A percentile compares a stretch with the other conserved stretches of the same genome.
Conservation (phyloP, 2,113 vertebrate species). For the Hemiscyllium ocellatum region DNA sequence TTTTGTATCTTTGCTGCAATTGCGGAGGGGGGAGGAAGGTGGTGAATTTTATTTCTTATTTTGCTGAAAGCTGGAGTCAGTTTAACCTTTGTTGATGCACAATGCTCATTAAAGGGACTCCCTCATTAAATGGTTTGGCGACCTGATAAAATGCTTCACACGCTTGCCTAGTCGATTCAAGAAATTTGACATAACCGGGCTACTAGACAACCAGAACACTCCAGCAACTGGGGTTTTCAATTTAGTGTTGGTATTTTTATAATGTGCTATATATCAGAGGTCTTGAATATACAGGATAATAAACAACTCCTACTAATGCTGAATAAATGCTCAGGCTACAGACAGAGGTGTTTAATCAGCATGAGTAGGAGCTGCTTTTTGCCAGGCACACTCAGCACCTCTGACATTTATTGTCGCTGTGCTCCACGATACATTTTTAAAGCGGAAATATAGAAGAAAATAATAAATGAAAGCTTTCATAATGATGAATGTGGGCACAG, state of each 20-base stretch:
- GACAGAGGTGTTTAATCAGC: constrained; percentile 34
- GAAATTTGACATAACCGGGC: not conserved
- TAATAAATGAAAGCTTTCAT: constrained; percentile 1
- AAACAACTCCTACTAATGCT: constrained; percentile 11
- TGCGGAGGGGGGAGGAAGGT: too few relatives aligned
- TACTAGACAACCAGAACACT: not conserved
- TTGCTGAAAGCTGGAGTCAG: not conserved
- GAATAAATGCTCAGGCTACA: constrained; percentile 29
- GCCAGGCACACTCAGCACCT: constrained; percentile 34
- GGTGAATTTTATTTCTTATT: not conserved
- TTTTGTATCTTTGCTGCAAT: too few relatives aligned
- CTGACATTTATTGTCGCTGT: constrained; percentile 27
- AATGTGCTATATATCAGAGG: constrained; percentile 34
- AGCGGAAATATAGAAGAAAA: constrained; percentile 20
- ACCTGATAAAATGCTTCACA: not conserved
- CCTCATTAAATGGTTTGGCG: not conserved
- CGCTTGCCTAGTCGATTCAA: not conserved
- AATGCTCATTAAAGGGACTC: not conserved
- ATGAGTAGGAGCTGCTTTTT: constrained; percentile 17
- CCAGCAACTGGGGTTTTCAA: constrained; percentile 22
- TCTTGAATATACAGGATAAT: not conserved
- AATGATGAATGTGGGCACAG: not conserved
- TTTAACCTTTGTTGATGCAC: not conserved
- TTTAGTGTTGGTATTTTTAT: constrained; percentile 26
- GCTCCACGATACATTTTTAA: constrained; percentile 20